These are phyloP conservation scores for Apodemus agrarius DNA, from an alignment of 2,797 vertebrate genomes.

Conservation along the genomic window DNA sequence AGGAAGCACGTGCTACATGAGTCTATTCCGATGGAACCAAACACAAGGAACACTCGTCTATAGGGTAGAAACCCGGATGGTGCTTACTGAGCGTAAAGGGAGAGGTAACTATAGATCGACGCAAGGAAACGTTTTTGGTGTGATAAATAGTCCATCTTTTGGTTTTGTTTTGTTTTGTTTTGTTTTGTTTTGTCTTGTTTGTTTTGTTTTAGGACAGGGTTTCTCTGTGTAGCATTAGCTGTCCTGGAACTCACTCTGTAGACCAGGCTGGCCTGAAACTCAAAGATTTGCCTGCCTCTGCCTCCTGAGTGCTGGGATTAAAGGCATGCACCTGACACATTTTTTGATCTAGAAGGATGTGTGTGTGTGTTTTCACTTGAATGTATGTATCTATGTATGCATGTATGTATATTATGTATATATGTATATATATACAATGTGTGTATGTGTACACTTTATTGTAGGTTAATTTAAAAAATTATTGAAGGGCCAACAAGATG, in stretches of 20 bases:
- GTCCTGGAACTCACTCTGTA: background rate
- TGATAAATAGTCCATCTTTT: slow-evolving; percentile 18
- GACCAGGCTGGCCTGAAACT: background rate
- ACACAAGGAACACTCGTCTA: slow-evolving; percentile 17
- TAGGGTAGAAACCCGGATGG: background rate
- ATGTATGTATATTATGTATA: too few relatives aligned
- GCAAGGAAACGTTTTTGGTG: slow-evolving; percentile 1
- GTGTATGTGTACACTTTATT: background rate
- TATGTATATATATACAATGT: background rate
- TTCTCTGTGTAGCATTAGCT: background rate
- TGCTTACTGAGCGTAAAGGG: background rate
- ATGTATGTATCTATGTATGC: background rate
- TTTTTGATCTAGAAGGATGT: background rate
- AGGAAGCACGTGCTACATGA: background rate
- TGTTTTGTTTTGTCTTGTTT: background rate
- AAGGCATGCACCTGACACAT: background rate
- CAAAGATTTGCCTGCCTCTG: background rate
- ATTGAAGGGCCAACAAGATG: background rate
- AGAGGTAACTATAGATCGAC: background rate
- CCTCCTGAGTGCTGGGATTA: background rate
- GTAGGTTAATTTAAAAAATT: background rate
- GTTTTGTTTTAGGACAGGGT: too few relatives aligned
- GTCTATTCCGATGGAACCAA: background rate
- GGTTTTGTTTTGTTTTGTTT: background rate
- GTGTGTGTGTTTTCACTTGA: background rate